Evolutionary conservation across 53 echinoderm and acorn worm species (phyloP), one percentile per base, ranked within the genome.

Genomic region (Pentamera pediparva): DNA sequence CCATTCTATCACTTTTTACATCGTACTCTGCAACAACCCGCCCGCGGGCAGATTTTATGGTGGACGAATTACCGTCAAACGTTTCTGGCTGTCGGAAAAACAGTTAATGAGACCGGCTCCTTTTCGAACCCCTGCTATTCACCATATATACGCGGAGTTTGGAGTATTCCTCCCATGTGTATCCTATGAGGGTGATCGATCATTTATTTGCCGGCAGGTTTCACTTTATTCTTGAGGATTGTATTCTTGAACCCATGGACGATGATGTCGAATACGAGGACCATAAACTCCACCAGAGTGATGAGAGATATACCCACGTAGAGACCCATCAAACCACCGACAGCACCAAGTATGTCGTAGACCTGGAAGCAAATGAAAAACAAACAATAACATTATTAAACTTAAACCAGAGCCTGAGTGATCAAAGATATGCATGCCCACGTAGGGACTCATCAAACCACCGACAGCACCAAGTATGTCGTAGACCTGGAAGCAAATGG

Each of bases 321-420:
- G n/a, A 92, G 70, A 32, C 92, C 92, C 59, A 92, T 71, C 56
- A 92, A 53, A 60, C 92, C 88, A 21, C 89, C 89, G 19, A 89
- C 82, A 19, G 67, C 36, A 54, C 89, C 86, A 35, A 89, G 86
- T 49, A 92, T 80, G 13, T 81, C 70, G 8, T 70, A 84, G 35
- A 81, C 37, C 83, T 83, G 77, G 43, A 76, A 5, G 29, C 41
- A 72, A 32, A 12, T 45, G n/a, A 45, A n/a, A 45, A 0, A 45
- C 1, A 45, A n/a, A 45, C n/a, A 0, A 45, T 45, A 45, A 45
- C n/a, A 45, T 45, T 12, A 45, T 45, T 15, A 15, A 45, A 15
- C 12, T 45, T 1, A 1, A 15, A 45, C 12, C 1, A 45, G 1
- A n/a, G n/a, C 12, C 47, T 45, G 47, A 45, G n/a, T 12, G 12